phyloP scores from a whole-genome alignment of 2,888 invertebrate species.

The Clusia tigrina region DNA sequence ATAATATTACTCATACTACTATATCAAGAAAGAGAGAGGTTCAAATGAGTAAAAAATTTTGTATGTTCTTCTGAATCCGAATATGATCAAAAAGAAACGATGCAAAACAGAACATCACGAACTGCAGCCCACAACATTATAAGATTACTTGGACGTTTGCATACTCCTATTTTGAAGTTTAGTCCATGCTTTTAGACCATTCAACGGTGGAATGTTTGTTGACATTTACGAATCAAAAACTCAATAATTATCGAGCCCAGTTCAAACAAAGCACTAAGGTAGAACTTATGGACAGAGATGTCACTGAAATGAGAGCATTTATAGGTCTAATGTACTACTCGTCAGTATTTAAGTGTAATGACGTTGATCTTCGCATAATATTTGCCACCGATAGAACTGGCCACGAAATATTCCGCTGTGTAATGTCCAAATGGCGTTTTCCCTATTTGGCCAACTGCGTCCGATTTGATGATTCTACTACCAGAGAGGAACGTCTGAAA shows the following conservation, averaged over 20 bases:
- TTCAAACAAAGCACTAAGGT: slow-evolving; percentile 27
- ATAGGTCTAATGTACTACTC: not conserved
- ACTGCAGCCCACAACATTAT: not conserved
- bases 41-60: too few relatives aligned
- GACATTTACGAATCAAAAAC: slow-evolving; percentile 24
- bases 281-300: slow-evolving; percentile 4
- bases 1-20: too few relatives aligned
- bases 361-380: not conserved
- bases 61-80: too few relatives aligned
- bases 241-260: slow-evolving; percentile 21
- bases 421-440: slow-evolving; percentile 30
- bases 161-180: not conserved
- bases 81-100: too few relatives aligned
- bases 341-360: not conserved
- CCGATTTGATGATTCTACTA: slow-evolving; percentile 24
- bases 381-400: slow-evolving; percentile 23
- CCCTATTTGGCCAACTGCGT: slow-evolving; percentile 32
- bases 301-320: not conserved
- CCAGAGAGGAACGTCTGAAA: slow-evolving; percentile 28
- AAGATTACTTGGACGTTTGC: slow-evolving; percentile 3
- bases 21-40: too few relatives aligned
- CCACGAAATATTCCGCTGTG: slow-evolving; percentile 32
- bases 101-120: not conserved
- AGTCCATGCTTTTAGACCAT: not conserved
- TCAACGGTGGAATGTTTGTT: not conserved